Evolutionary conservation across 2,888 invertebrate species (phyloP).

Genomic region (Parnassius apollo): DNA sequence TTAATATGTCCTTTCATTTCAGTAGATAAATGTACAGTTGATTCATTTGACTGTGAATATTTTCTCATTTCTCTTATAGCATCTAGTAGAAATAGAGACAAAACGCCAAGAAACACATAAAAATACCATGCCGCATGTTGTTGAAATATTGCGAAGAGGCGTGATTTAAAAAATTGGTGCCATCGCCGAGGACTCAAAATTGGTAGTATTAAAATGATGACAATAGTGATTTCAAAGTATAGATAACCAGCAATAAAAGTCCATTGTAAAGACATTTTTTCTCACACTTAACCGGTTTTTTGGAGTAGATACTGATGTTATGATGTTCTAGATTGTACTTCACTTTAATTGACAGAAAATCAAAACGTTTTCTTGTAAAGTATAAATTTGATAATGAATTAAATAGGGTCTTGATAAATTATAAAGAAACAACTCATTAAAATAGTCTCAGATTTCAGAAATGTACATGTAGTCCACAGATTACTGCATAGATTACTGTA

Average conservation of each 20-base stretch:
- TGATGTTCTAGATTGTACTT: no score
- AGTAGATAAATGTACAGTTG: constrained; percentile 73
- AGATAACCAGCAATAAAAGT: constrained; percentile 87
- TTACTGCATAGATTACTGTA: no score
- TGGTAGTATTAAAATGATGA: constrained; percentile 84
- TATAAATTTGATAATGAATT: no score
- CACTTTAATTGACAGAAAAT: no score
- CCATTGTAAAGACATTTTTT: constrained; percentile 89
- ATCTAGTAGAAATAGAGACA: constrained; percentile 85
- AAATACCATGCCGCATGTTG: constrained; percentile 85
- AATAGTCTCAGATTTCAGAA: no score
- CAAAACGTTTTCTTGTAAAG: no score
- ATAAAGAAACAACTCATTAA: no score
- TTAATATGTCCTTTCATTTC: constrained; percentile 86
- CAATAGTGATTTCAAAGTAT: constrained; percentile 85
- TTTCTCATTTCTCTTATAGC: constrained; percentile 87
- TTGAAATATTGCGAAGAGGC: constrained; percentile 83
- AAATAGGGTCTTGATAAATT: no score
- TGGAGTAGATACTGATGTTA: no score
- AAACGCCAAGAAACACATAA: constrained; percentile 78
- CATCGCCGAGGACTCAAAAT: constrained; percentile 88
- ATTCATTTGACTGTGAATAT: constrained; percentile 78
- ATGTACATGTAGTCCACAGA: no score
- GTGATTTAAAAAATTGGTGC: constrained; percentile 88
- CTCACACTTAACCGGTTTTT: not conserved